Percentiles rank a stretch among this genome's conserved stretches.
Evolutionary conservation across 2,113 vertebrate genomes (phyloP).

Genomic region (Taurulus bubalis): DNA sequence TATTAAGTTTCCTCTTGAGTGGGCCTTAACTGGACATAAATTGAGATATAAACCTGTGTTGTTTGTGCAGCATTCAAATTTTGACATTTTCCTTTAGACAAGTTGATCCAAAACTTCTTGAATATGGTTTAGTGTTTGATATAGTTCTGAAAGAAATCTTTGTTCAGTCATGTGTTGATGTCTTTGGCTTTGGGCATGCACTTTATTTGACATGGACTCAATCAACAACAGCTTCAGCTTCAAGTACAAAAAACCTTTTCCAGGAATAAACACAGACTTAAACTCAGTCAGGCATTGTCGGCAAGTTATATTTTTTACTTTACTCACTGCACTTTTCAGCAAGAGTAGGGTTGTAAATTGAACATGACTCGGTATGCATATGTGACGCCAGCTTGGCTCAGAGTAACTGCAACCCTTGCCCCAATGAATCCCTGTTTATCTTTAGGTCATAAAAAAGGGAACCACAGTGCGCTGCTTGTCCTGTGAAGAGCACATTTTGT

Average conservation of each 20-base stretch:
- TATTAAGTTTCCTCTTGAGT: slow-evolving; percentile 33
- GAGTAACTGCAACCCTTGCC: slow-evolving; percentile 39
- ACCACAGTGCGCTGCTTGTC: slow-evolving; percentile 31
- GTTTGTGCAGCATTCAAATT: slow-evolving; percentile 12
- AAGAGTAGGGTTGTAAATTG: slow-evolving; percentile 10
- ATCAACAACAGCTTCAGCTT: slow-evolving; percentile 59
- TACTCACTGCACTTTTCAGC: slow-evolving; percentile 26
- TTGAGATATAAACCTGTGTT: slow-evolving; percentile 10
- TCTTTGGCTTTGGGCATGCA: slow-evolving; percentile 42
- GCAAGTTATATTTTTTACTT: slow-evolving; percentile 12
- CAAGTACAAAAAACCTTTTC: slow-evolving; percentile 21
- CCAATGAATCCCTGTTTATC: slow-evolving; percentile 27
- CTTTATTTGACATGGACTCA: slow-evolving; percentile 58
- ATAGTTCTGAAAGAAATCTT: slow-evolving; percentile 38
- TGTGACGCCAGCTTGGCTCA: slow-evolving; percentile 26
- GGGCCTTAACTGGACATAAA: slow-evolving; percentile 1
- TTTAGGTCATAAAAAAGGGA: slow-evolving; percentile 33
- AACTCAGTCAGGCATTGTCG: slow-evolving; percentile 2
- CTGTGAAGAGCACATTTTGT: slow-evolving; percentile 40
- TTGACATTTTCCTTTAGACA: neutral
- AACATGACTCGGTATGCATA: slow-evolving; percentile 13
- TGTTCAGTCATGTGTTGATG: slow-evolving; percentile 43
- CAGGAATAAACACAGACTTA: slow-evolving; percentile 36
- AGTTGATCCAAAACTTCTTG: slow-evolving; percentile 12
- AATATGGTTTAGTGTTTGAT: slow-evolving; percentile 38